A percentile compares a stretch with the other conserved stretches of the same genome.
These are phyloP conservation scores for Mechanitis mazaeus DNA, from an alignment of 2,888 invertebrate species.

Conservation along the genomic window DNA sequence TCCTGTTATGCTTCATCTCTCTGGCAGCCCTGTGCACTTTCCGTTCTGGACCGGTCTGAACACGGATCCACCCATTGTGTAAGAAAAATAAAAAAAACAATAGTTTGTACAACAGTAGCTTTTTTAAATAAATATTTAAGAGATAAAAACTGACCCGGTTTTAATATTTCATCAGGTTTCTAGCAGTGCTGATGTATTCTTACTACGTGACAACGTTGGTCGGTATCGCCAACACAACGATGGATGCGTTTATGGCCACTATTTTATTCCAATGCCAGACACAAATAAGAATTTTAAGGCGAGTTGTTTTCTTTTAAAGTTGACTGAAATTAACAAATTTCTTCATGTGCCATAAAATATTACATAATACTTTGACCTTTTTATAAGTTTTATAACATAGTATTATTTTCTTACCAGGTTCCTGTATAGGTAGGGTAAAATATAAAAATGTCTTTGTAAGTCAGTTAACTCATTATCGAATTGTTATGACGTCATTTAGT, in stretches of 20 bases:
- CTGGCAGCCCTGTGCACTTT: constrained; percentile 41
- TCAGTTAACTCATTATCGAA: too few species aligned
- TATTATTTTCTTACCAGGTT: too few species aligned
- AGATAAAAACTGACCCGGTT: not conserved
- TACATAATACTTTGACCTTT: too few species aligned
- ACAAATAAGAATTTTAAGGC: constrained; percentile 58
- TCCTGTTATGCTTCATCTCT: constrained; percentile 39
- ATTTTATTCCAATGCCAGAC: constrained; percentile 57
- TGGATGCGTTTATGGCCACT: constrained; percentile 67
- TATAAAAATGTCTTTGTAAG: too few species aligned
- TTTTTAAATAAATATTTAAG: too few species aligned
- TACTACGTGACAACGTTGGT: constrained; percentile 63
- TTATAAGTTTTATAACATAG: too few species aligned
- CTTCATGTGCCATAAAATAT: too few species aligned
- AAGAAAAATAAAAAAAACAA: not conserved
- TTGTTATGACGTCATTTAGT: too few species aligned
- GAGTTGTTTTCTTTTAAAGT: constrained; percentile 10
- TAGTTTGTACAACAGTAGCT: too few species aligned
- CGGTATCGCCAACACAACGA: constrained; percentile 67
- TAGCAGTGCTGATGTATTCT: constrained; percentile 50
- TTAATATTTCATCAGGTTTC: constrained; percentile 41
- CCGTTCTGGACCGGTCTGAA: constrained; percentile 37
- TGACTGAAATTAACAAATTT: not conserved
- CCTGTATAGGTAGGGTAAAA: too few species aligned
- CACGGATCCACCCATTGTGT: constrained; percentile 26